Percentiles rank a stretch among this genome's conserved stretches.
phyloP scores from a whole-genome alignment of 2,113 vertebrate genomes.

The Spilogale gracilis region DNA sequence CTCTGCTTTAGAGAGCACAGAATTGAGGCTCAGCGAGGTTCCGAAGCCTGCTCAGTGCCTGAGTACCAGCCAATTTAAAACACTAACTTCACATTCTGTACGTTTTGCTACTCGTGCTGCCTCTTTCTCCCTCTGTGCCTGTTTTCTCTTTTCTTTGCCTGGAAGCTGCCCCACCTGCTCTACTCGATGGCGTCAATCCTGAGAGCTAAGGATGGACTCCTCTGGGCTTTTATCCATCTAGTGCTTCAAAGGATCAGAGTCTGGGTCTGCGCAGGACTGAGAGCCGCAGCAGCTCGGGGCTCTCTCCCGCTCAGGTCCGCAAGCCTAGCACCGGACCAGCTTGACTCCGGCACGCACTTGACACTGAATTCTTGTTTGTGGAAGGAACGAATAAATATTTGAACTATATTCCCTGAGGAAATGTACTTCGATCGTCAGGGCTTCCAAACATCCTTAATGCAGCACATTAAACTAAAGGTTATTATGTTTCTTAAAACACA shows the following conservation, averaged over 20 bases:
- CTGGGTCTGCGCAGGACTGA: background rate
- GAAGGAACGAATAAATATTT: background rate
- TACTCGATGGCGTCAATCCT: background rate
- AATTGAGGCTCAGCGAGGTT: background rate
- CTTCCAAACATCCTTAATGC: background rate
- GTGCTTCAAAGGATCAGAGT: background rate
- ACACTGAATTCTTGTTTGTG: background rate
- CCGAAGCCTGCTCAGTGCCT: background rate
- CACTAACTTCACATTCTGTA: background rate
- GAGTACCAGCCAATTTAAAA: no score
- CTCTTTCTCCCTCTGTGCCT: background rate
- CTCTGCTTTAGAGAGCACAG: accelerated
- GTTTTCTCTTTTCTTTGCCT: background rate
- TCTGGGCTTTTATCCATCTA: background rate
- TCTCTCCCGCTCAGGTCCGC: background rate
- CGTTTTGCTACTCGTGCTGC: accelerated
- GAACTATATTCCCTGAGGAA: background rate
- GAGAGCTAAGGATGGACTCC: background rate
- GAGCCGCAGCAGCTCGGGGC: background rate
- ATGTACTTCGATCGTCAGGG: background rate
- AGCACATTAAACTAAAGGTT: background rate
- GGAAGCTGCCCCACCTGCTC: background rate
- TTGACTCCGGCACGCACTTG: background rate
- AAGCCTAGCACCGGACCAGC: background rate
- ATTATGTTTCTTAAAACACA: background rate